Conservation (phyloP, 30 jellyfish, hydroid and myxozoan genomes). For the Cassiopea andromeda region DNA sequence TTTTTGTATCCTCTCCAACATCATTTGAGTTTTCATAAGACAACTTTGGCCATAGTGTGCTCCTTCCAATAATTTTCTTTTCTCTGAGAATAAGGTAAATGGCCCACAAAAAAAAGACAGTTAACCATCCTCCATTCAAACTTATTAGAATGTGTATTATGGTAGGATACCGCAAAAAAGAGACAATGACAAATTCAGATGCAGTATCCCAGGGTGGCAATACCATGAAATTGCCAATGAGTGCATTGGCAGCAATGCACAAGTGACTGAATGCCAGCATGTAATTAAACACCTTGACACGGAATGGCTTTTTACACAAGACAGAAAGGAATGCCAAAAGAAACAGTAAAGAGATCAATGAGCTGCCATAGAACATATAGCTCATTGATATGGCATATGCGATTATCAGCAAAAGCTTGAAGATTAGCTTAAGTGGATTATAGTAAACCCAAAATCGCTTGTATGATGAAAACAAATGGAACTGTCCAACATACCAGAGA, state of each 20-base stretch:
- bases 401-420: conserved; percentile 68
- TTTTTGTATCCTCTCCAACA: conserved; percentile 89
- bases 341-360: conserved; percentile 76
- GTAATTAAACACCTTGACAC: conserved; percentile 84
- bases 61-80: conserved; percentile 60
- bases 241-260: conserved; percentile 74
- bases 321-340: conserved; percentile 66
- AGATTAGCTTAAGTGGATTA: conserved; percentile 84
- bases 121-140: conserved; percentile 78
- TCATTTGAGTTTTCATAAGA: conserved; percentile 82
- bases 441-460: conserved; percentile 86
- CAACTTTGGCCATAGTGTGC: conserved; percentile 88
- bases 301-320: conserved; percentile 76
- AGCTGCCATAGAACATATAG: conserved; percentile 85
- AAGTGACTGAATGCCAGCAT: conserved; percentile 74
- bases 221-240: conserved; percentile 86
- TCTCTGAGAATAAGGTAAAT: conserved; percentile 67
- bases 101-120: conserved; percentile 71
- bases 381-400: conserved; percentile 83
- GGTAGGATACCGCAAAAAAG: conserved; percentile 90
- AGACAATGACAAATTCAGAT: conserved; percentile 80
- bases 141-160: conserved; percentile 78
- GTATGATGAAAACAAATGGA: conserved; percentile 89
- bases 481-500: conserved; percentile 93
- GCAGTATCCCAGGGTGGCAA: conserved; percentile 98